phyloP scores from a whole-genome alignment of 2,888 invertebrate genomes.

The Ennomos fuscantarius region DNA sequence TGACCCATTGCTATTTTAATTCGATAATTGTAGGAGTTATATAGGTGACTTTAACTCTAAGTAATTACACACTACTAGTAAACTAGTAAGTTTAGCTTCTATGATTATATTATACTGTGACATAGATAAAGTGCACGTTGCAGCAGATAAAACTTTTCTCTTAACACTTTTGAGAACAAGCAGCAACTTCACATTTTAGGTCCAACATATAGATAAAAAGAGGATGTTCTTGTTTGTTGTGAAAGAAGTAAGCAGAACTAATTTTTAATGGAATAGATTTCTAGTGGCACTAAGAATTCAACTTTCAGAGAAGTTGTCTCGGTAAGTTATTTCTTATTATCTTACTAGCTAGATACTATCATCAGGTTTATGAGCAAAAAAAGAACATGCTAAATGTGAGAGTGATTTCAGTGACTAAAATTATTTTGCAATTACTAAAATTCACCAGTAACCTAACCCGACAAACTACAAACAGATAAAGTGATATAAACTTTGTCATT shows the following conservation, averaged over 20 bases:
- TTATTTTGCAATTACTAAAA: too few relatives aligned
- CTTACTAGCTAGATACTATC: too few relatives aligned
- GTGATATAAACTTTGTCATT: too few relatives aligned
- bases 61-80: neutral
- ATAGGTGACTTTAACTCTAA: too few relatives aligned
- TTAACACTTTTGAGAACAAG: constrained; percentile 35
- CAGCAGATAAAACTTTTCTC: constrained; percentile 40
- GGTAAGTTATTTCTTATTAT: neutral
- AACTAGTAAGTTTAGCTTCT: constrained; percentile 1
- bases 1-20: too few relatives aligned
- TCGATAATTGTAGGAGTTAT: too few relatives aligned
- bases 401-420: too few relatives aligned
- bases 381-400: too few relatives aligned
- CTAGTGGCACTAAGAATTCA: neutral
- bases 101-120: neutral
- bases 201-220: constrained; percentile 22
- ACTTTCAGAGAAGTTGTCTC: neutral
- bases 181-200: constrained; percentile 20
- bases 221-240: constrained; percentile 24
- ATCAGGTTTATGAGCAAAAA: too few relatives aligned
- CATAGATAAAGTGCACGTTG: constrained; percentile 9
- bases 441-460: too few relatives aligned
- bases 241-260: constrained; percentile 22
- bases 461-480: too few relatives aligned
- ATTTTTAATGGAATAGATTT: constrained; percentile 9